Evolutionary conservation across 1,140 invertebrate genomes (phyloP).

Genomic region (Drosophila sproati): DNA sequence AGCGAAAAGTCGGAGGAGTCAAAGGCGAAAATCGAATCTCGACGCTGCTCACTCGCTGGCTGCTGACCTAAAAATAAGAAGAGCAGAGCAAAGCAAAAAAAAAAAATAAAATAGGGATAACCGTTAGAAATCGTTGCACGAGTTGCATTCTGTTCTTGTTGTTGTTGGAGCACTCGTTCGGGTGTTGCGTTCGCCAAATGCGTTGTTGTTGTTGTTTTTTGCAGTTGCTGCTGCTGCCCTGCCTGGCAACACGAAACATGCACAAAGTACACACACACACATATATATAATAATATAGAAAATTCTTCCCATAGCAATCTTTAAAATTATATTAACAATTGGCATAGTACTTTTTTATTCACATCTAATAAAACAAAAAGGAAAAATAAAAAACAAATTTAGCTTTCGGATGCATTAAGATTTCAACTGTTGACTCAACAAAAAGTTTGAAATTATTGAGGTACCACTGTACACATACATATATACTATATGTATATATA

Average conservation of each 20-base stretch:
- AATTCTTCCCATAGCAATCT: too few species aligned
- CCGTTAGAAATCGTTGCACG: conserved; percentile 24
- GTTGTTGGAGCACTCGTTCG: neutral
- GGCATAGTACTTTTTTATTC: too few species aligned
- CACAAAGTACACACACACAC: conserved; percentile 1
- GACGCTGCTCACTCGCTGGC: conserved; percentile 10
- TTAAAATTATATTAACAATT: too few species aligned
- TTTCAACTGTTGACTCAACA: too few species aligned
- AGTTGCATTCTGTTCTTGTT: conserved; percentile 13
- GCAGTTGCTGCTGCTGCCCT: conserved; percentile 2
- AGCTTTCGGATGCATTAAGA: too few species aligned
- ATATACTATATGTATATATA: too few species aligned
- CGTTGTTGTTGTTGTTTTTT: conserved; percentile 8
- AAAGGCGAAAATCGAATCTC: conserved; percentile 47
- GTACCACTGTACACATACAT: too few species aligned
- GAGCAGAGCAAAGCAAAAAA: neutral
- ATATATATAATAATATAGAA: neutral
- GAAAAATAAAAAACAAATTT: too few species aligned
- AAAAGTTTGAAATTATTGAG: too few species aligned
- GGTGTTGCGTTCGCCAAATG: conserved; percentile 13
- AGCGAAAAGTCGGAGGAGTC: conserved; percentile 18
- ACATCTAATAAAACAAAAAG: too few species aligned
- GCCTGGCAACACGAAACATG: conserved; percentile 15
- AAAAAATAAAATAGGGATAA: conserved; percentile 12
- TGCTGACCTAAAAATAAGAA: conserved; percentile 48